Conservation (phyloP, 2,113 vertebrate species). For the Platysternon megacephalum region DNA sequence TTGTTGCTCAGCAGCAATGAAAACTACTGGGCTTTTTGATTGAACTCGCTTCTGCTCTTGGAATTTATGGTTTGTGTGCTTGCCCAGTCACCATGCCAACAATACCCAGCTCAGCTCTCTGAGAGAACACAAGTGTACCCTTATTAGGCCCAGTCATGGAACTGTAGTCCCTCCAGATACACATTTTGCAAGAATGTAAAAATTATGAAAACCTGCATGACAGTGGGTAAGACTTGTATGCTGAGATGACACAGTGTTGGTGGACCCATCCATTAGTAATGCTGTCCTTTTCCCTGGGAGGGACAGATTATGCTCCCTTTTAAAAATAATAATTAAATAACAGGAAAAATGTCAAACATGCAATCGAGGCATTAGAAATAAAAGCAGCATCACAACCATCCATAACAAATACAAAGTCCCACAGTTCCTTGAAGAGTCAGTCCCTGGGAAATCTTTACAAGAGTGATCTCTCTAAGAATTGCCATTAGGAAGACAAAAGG, state of each 20-base stretch:
- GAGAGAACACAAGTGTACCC: conserved; percentile 20
- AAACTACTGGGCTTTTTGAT: not conserved
- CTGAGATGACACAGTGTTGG: not conserved
- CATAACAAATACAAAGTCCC: not conserved
- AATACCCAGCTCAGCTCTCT: conserved; percentile 9
- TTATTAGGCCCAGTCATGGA: not conserved
- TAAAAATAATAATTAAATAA: not conserved
- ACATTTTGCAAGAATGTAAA: conserved; percentile 27
- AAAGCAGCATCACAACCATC: not conserved
- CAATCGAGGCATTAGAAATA: conserved; percentile 13
- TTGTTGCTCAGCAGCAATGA: not conserved
- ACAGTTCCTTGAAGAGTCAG: not conserved
- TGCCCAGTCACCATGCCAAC: not conserved
- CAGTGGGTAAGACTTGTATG: not conserved
- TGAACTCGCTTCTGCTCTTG: not conserved
- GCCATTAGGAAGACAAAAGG: not conserved
- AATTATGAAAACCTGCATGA: not conserved
- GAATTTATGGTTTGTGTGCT: not conserved
- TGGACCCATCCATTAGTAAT: conserved; percentile 39
- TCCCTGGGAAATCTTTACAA: not conserved
- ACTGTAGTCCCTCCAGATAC: not conserved
- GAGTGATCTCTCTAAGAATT: not conserved
- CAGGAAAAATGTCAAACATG: not conserved
- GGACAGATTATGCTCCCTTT: conserved; percentile 34
- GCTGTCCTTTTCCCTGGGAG: not conserved